Conservation (phyloP, 2,797 vertebrate genomes). For the Artibeus jamaicensis region DNA sequence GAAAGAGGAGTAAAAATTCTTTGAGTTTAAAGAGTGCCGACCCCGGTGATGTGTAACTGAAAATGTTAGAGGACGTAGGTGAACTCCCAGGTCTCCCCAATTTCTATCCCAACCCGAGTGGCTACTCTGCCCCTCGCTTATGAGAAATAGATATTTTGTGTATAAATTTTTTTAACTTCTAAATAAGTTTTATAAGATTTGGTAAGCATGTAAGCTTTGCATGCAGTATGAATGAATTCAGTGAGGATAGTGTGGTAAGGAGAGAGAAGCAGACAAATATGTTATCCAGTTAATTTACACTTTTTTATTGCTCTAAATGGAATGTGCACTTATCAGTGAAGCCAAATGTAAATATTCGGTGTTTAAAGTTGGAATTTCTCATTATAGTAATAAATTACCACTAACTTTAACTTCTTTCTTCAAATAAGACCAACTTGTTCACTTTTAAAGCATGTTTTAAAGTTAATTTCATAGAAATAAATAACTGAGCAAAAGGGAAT, state of each 20-base stretch:
- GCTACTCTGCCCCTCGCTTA: background rate
- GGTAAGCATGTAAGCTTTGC: background rate
- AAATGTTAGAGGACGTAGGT: background rate
- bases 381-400: background rate
- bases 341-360: background rate
- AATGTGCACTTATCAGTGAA: background rate
- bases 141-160: background rate
- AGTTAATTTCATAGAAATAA: background rate
- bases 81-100: too few relatives aligned
- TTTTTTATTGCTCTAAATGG: background rate
- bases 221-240: background rate
- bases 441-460: background rate
- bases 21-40: background rate
- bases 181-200: background rate
- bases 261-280: background rate
- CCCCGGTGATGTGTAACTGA: background rate
- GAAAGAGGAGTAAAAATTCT: background rate
- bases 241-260: background rate
- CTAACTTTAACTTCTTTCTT: background rate
- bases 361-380: background rate
- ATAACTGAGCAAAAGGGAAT: background rate
- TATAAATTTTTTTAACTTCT: background rate
- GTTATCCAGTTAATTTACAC: background rate
- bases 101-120: background rate
- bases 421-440: background rate